A percentile compares a stretch with the other conserved stretches of the same genome.
Evolutionary conservation across 2,113 vertebrate genomes (phyloP).

Genomic region (Hemiscyllium ocellatum): DNA sequence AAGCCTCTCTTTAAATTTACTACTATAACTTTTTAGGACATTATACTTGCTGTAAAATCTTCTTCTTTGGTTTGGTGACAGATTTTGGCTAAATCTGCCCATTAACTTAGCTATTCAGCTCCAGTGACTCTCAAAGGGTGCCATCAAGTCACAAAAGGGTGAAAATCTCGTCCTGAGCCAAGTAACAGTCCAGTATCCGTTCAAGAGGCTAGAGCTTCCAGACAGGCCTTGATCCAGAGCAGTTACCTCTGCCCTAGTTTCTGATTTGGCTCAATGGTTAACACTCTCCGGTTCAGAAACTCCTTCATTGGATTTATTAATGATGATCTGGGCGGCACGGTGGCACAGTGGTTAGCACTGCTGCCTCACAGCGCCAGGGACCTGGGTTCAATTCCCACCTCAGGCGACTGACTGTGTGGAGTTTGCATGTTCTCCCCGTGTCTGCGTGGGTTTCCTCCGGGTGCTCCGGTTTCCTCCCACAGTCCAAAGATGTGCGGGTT

Average conservation of each 20-base stretch:
- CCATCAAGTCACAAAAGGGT: not conserved
- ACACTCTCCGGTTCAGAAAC: no score
- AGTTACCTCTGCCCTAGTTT: not conserved
- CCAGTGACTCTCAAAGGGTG: not conserved
- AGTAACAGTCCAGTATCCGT: not conserved
- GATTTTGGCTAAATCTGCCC: not conserved
- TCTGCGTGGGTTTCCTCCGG: no score
- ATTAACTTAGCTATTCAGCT: not conserved
- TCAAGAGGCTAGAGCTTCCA: not conserved
- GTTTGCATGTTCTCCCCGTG: no score
- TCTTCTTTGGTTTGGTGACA: not conserved
- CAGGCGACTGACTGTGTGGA: no score
- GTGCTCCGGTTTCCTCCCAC: no score
- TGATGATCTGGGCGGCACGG: no score
- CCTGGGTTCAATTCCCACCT: no score
- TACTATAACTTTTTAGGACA: not conserved
- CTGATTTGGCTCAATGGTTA: not conserved
- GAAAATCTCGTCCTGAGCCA: not conserved
- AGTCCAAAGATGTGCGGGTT: no score
- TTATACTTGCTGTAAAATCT: not conserved
- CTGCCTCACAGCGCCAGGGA: no score
- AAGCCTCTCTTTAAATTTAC: not conserved
- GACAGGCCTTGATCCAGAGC: not conserved
- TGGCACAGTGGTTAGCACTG: no score
- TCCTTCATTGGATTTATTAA: no score